Evolutionary conservation across 53 echinoderm and acorn worm genomes (phyloP).

Genomic region (Glandiceps talaboti): DNA sequence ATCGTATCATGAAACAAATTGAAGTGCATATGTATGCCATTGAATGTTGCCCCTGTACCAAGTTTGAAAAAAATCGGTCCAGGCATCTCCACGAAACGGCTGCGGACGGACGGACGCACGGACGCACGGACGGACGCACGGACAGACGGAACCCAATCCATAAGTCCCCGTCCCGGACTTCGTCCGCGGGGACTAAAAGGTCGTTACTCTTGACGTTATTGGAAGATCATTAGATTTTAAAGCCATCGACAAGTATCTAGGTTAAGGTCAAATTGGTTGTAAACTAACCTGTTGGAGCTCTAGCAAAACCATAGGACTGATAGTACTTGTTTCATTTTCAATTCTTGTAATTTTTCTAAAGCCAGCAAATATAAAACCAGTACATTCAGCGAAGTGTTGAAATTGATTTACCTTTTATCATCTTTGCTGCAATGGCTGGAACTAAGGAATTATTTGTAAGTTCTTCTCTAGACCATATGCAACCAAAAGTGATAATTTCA

Average conservation of each 20-base stretch:
- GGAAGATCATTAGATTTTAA: too few relatives aligned
- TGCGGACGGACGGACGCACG: background rate
- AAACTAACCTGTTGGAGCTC: too few relatives aligned
- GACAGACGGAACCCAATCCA: background rate
- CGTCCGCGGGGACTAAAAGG: background rate
- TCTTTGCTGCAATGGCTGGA: background rate
- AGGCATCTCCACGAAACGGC: background rate
- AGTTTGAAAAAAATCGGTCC: background rate
- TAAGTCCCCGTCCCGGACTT: background rate
- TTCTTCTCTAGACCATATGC: background rate
- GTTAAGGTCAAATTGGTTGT: too few relatives aligned
- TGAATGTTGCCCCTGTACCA: background rate
- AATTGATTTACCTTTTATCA: background rate
- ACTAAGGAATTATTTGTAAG: background rate
- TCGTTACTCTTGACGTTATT: too few relatives aligned
- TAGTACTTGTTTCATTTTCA: too few relatives aligned
- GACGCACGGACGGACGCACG: background rate
- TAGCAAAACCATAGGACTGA: too few relatives aligned
- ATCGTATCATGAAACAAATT: background rate
- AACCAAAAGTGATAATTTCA: background rate
- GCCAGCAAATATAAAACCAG: too few relatives aligned
- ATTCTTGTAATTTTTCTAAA: too few relatives aligned
- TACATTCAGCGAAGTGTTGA: too few relatives aligned
- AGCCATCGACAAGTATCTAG: too few relatives aligned
- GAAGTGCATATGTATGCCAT: background rate